Conservation (phyloP, 2,888 invertebrate species). For the Papilio demoleus region DNA sequence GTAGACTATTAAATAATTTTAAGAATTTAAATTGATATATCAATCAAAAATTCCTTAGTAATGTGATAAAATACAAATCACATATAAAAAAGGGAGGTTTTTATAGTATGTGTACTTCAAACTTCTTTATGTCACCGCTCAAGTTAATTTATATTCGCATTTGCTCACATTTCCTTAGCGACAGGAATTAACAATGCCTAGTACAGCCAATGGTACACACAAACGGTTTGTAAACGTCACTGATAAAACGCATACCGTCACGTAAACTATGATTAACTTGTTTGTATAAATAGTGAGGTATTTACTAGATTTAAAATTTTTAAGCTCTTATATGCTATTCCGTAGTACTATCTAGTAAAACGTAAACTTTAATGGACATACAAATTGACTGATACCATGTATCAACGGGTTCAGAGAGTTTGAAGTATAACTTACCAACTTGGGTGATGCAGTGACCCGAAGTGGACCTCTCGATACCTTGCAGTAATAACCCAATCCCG, state of each 20-base stretch:
- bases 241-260: slow-evolving; percentile 36
- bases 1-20: too few species aligned
- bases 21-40: too few species aligned
- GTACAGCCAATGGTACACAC: neutral
- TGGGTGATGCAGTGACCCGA: too few species aligned
- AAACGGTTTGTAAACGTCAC: slow-evolving; percentile 12
- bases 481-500: too few species aligned
- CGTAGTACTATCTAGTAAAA: neutral
- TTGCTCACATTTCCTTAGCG: neutral
- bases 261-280: slow-evolving; percentile 24
- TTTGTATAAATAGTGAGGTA: slow-evolving; percentile 17
- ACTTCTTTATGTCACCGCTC: slow-evolving; percentile 7
- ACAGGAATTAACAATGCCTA: slow-evolving; percentile 5
- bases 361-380: too few species aligned
- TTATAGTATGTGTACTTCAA: neutral
- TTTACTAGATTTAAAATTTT: neutral
- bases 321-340: neutral
- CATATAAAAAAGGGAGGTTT: too few species aligned
- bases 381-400: too few species aligned
- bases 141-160: neutral
- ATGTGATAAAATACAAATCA: too few species aligned
- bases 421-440: too few species aligned
- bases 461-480: too few species aligned
- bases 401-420: too few species aligned
- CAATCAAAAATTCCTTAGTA: too few species aligned